A percentile compares a stretch with the other conserved stretches of the same genome.
Conservation (phyloP, 1,140 invertebrate genomes). For the Aphelinus certus region DNA sequence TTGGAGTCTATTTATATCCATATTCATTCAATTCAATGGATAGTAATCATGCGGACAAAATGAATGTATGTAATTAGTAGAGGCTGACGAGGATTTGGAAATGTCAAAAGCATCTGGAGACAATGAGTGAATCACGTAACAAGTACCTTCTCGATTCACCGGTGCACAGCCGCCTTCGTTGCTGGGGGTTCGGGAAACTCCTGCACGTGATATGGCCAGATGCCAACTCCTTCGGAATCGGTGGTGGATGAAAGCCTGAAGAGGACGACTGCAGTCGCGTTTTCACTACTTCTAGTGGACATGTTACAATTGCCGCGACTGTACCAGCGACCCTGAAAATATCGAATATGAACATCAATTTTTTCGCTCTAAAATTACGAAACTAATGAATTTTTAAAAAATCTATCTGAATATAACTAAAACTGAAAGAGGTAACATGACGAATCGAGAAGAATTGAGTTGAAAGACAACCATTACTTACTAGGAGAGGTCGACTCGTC, state of each 20-base stretch:
- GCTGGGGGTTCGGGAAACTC: constrained; percentile 61
- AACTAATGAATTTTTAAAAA: no score
- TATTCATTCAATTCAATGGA: no score
- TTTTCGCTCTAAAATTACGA: neutral
- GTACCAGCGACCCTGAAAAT: constrained; percentile 89
- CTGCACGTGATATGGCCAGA: constrained; percentile 65
- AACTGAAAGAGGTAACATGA: no score
- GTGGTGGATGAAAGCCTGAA: constrained; percentile 70
- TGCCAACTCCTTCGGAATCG: constrained; percentile 57
- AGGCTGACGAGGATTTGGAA: neutral
- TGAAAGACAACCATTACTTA: no score
- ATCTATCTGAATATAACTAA: no score
- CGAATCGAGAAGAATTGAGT: no score
- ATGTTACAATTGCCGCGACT: constrained; percentile 94
- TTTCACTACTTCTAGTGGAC: constrained; percentile 98
- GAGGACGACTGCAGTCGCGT: constrained; percentile 95
- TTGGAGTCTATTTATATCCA: no score
- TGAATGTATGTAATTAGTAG: no score
- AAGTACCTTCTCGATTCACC: constrained; percentile 58
- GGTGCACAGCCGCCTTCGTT: constrained; percentile 64
- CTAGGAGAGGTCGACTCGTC: no score
- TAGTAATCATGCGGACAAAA: no score
- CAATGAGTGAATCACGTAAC: neutral
- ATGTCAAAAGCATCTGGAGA: neutral
- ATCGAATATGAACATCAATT: constrained; percentile 42